A percentile compares a stretch with the other conserved stretches of the same genome.
Evolutionary conservation across 2,888 invertebrate species (phyloP).

Genomic region (Cheiracanthium punctorium): DNA sequence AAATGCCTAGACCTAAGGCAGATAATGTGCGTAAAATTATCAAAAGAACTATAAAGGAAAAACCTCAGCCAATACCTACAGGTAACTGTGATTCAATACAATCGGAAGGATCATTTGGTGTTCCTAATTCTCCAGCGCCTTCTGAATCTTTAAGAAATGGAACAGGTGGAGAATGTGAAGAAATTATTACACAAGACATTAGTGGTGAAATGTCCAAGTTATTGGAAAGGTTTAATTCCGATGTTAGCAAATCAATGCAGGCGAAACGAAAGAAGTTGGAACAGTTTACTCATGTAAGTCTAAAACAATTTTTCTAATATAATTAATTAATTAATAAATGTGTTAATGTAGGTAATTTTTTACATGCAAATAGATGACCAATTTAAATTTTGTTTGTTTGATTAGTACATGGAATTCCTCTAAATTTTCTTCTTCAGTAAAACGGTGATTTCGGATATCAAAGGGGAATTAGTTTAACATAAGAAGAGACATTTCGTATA

Average conservation of each 20-base stretch:
- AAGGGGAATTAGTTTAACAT: too few species aligned
- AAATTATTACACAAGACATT: conserved; percentile 24
- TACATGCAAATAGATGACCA: too few species aligned
- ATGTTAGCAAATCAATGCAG: conserved; percentile 49
- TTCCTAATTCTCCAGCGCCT: conserved; percentile 40
- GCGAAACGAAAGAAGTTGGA: conserved; percentile 57
- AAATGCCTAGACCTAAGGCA: conserved; percentile 34
- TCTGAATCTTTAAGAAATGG: conserved; percentile 28
- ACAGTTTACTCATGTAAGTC: conserved; percentile 61
- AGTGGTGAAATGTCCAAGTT: conserved; percentile 52
- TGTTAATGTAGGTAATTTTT: too few species aligned
- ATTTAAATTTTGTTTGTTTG: too few species aligned
- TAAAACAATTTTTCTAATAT: too few species aligned
- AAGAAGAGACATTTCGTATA: too few species aligned
- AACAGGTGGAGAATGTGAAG: conserved; percentile 13
- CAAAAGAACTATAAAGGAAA: conserved; percentile 7
- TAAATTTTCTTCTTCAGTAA: too few species aligned
- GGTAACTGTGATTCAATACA: conserved; percentile 23
- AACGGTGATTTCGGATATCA: too few species aligned
- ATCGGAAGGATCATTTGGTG: conserved; percentile 36
- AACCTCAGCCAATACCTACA: background rate
- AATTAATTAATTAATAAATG: too few species aligned
- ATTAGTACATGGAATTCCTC: too few species aligned
- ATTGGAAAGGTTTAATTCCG: conserved; percentile 44
- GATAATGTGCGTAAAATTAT: conserved; percentile 20